These are phyloP conservation scores for Aphidius gifuensis DNA, from an alignment of 1,140 invertebrate species.

Conservation along the genomic window DNA sequence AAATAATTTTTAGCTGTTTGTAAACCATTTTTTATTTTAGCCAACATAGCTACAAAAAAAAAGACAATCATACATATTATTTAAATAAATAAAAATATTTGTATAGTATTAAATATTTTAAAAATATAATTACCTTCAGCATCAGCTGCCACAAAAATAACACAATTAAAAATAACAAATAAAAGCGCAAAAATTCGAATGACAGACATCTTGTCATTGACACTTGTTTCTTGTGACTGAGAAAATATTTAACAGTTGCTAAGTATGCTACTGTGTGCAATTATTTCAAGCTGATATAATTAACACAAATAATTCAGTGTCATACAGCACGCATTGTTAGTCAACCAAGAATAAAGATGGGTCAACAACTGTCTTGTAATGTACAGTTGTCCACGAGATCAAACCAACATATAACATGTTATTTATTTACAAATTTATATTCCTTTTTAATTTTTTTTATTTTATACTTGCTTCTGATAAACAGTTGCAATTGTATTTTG, in stretches of 20 bases:
- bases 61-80: neutral
- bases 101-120: neutral
- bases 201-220: too few species aligned
- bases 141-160: conserved; percentile 10
- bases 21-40: conserved; percentile 61
- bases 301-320: neutral
- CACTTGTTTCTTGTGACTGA: too few species aligned
- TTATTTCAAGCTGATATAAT: too few species aligned
- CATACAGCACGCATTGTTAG: conserved; percentile 7
- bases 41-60: conserved; percentile 52
- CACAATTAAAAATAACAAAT: too few species aligned
- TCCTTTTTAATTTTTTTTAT: conserved; percentile 7
- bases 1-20: conserved; percentile 61
- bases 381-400: neutral
- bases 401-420: too few species aligned
- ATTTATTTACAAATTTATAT: conserved; percentile 1
- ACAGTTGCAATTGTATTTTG: conserved; percentile 31
- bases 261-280: too few species aligned
- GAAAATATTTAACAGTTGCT: too few species aligned
- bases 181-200: too few species aligned
- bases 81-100: neutral
- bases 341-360: neutral
- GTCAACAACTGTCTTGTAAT: neutral
- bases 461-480: neutral
- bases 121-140: conserved; percentile 29